phyloP scores from a whole-genome alignment of 2,797 vertebrate genomes.

The Molossus alvarezi region DNA sequence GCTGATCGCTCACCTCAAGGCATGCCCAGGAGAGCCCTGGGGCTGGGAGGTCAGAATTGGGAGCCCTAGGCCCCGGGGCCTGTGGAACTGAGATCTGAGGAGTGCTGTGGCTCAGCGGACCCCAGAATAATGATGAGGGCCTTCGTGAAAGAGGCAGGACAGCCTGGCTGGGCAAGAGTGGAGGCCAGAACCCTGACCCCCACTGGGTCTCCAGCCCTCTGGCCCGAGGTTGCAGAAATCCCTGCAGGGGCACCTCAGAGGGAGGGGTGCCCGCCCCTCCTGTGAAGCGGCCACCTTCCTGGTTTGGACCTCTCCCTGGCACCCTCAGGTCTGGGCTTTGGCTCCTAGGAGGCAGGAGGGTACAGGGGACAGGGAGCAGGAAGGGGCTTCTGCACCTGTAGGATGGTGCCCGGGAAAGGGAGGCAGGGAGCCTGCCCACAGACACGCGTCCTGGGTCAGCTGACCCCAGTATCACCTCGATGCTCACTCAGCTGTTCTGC shows the following conservation, averaged over 20 bases:
- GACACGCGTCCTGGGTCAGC: background rate
- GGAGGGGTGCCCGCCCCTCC: background rate
- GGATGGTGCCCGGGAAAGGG: background rate
- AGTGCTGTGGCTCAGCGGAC: background rate
- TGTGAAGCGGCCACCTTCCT: background rate
- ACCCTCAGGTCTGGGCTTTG: background rate
- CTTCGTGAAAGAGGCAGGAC: background rate
- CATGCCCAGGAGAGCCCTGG: background rate
- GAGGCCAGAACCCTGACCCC: background rate
- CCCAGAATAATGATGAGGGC: background rate
- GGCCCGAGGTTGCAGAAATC: background rate
- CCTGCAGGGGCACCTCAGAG: no score
- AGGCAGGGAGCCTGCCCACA: background rate
- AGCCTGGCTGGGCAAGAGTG: background rate
- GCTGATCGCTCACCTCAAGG: background rate
- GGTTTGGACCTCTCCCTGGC: background rate
- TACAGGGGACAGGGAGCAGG: background rate
- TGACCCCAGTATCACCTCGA: background rate
- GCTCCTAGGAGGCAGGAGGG: background rate
- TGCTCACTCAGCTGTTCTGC: background rate
- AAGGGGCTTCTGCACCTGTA: background rate
- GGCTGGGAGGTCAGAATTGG: background rate
- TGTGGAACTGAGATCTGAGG: background rate
- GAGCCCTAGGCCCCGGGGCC: background rate
- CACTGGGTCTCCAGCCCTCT: background rate